Base-by-base conservation (phyloP, 1,140 invertebrate species). In the Lepeophtheirus salmonis region DNA sequence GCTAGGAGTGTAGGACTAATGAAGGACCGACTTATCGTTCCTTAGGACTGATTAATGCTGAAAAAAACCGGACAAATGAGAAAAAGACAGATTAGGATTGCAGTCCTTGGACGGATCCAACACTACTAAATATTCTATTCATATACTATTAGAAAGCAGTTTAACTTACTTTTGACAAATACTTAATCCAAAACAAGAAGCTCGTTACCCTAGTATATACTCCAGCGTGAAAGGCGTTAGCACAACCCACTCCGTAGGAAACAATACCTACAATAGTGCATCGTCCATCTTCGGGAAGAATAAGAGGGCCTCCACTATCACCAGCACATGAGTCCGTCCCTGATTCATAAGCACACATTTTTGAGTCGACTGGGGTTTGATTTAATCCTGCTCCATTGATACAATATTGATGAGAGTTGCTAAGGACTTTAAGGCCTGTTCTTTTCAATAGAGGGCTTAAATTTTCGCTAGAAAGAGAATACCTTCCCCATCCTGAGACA, bases 191-290 rank as follows among this genome's bases (percentile, higher is more conserved):
- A 30, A 57, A 56, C 2, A 68, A 59, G 63, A 66, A 73, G 1
- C 65, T 62, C 3, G 66, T 64, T 1, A 73, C 69, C 3, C 69
- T 64, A 3, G 70, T 70, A 63, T 72, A 74, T 1, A 72, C 70
- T 1, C 71, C 71, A 14, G 72, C 72, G n/a, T 63, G 65, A 1
- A 41, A 58, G 0, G 62, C 3, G 13, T 60, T 24, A 4, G 60
- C 64, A 41, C 65, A 65, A 13, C 59, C 50, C 3, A 23, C 21
- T 13, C 64, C 65, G 24, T 57, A 65, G 24, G 64, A 65, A 1
- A 55, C 56, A 1, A 65, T 25, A 18, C 65, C 65, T 13, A 62
- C 54, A 1, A 53, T 61, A 4, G 53, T 55, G 22, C 22, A 41
- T 24, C 50, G 17, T 17, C 59, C 58, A n/a, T 49, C 20, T 25